Conservation (phyloP, 2,113 vertebrate genomes). For the Alethe castanea region DNA sequence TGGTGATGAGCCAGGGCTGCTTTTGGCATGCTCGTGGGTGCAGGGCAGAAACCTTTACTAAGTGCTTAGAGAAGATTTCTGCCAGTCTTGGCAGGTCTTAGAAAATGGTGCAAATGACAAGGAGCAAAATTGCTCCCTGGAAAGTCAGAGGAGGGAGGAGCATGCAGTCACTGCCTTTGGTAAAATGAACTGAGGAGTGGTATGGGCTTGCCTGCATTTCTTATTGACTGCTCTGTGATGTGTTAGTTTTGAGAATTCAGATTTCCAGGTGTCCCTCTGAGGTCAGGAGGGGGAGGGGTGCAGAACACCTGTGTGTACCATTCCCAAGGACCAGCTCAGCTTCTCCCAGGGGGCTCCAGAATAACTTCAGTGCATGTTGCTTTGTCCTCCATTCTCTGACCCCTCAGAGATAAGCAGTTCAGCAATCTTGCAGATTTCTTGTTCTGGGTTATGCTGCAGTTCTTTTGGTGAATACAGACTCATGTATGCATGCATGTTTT, state of each 20-base stretch:
- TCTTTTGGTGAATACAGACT: background rate
- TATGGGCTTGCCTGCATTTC: fast-evolving
- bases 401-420: background rate
- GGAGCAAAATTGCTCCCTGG: background rate
- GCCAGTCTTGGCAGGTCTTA: background rate
- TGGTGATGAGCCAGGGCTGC: background rate
- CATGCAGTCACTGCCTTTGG: background rate
- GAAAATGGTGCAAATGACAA: background rate
- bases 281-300: background rate
- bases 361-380: background rate
- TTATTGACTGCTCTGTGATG: background rate
- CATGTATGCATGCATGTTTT: fast-evolving
- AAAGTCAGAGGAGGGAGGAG: background rate
- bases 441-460: background rate
- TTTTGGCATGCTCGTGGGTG: fast-evolving
- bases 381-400: background rate
- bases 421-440: background rate
- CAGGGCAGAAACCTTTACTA: background rate
- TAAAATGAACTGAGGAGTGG: background rate
- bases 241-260: background rate
- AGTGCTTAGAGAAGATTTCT: background rate
- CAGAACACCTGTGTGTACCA: background rate
- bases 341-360: fast-evolving
- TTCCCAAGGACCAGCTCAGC: background rate
- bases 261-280: background rate